phyloP scores from a whole-genome alignment of 2,113 vertebrate genomes.

The Petrocephalus microphthalmus region DNA sequence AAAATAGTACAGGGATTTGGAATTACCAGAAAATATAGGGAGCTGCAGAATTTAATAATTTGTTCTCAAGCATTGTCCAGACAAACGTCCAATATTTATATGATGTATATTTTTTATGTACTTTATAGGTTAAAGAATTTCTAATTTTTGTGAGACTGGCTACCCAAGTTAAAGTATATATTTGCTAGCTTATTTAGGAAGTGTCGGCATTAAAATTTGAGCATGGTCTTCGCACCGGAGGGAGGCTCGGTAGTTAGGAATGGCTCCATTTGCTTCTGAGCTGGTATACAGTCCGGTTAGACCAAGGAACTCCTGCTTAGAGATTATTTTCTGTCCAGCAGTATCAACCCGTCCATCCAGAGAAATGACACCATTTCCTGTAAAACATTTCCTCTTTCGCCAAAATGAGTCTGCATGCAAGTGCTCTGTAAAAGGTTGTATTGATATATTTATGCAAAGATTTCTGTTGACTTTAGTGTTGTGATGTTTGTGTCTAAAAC shows the following conservation, averaged over 20 bases:
- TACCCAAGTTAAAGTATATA: neutral
- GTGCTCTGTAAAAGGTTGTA: neutral
- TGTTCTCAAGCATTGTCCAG: constrained; percentile 17
- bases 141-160: neutral
- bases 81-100: neutral
- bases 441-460: neutral
- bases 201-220: neutral
- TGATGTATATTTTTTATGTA: neutral
- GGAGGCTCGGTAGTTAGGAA: neutral
- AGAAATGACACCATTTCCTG: neutral
- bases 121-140: neutral
- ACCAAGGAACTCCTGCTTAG: neutral
- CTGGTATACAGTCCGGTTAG: neutral
- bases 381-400: neutral
- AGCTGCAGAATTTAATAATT: constrained; percentile 23
- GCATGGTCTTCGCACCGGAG: neutral
- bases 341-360: neutral
- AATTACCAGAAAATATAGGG: neutral
- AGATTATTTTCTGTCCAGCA: neutral
- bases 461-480: neutral
- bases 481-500: neutral
- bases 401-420: neutral
- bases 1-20: neutral
- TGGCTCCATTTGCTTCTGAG: neutral
- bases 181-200: neutral